phyloP scores from a whole-genome alignment of 2,888 invertebrate species.

The Diaperis boleti region DNA sequence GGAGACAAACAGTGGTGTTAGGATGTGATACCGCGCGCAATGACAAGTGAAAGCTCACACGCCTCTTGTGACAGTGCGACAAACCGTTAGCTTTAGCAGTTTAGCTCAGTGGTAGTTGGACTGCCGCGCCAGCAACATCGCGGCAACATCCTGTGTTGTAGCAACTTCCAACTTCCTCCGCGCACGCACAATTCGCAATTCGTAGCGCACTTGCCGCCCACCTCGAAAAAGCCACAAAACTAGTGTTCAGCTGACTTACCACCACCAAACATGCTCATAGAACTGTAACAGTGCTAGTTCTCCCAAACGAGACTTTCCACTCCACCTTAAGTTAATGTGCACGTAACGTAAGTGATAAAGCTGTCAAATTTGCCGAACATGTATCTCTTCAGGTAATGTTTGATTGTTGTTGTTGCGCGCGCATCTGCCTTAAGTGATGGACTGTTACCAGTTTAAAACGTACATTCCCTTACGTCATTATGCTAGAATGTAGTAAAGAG shows the following conservation, averaged over 20 bases:
- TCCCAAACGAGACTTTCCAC: no score
- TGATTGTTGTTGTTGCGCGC: constrained; percentile 44
- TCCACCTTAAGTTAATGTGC: constrained; percentile 19
- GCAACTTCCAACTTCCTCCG: constrained; percentile 46
- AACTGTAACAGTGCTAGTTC: constrained; percentile 33
- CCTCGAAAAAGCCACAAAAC: constrained; percentile 40
- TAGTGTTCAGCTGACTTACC: constrained; percentile 37
- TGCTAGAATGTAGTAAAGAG: constrained; percentile 38
- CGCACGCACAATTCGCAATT: constrained; percentile 48
- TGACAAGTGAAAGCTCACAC: constrained; percentile 60
- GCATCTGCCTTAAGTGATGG: constrained; percentile 37
- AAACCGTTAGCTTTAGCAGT: no score
- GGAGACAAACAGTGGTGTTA: constrained; percentile 25
- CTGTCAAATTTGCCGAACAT: constrained; percentile 40
- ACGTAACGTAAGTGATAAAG: constrained; percentile 31
- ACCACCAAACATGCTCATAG: constrained; percentile 32
- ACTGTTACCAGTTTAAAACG: no score
- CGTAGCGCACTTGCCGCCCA: constrained; percentile 41
- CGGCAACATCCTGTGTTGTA: constrained; percentile 53
- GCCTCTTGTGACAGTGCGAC: constrained; percentile 61
- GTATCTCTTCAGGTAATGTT: constrained; percentile 41
- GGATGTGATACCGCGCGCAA: constrained; percentile 54
- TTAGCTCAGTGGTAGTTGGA: constrained; percentile 61
- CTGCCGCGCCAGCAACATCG: constrained; percentile 59
- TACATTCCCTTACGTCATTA: constrained; percentile 38